A percentile compares a stretch with the other conserved stretches of the same genome.
Conservation (phyloP, 2,888 invertebrate species). For the Luperina testacea region DNA sequence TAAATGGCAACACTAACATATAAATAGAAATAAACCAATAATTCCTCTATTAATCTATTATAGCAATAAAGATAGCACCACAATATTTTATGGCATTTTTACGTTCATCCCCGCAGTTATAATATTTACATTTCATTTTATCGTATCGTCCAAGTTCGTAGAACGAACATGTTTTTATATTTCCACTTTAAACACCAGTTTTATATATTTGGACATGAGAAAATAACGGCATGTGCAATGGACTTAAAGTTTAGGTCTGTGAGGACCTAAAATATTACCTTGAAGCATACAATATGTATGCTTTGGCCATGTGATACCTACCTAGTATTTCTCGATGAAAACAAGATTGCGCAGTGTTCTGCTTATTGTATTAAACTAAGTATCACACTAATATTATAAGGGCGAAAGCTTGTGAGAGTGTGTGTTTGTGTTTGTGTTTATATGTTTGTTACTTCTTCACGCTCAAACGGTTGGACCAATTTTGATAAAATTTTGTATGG, state of each 20-base stretch:
- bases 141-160: slow-evolving; percentile 60
- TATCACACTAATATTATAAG: too few species aligned
- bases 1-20: slow-evolving; percentile 50
- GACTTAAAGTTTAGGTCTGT: slow-evolving; percentile 24
- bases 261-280: slow-evolving; percentile 37
- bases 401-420: too few species aligned
- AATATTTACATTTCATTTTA: slow-evolving; percentile 79
- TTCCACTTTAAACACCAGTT: slow-evolving; percentile 51
- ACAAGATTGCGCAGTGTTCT: not conserved
- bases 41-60: slow-evolving; percentile 74
- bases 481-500: too few species aligned
- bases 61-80: slow-evolving; percentile 75
- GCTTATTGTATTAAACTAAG: not conserved
- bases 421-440: too few species aligned
- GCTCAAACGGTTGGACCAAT: too few species aligned
- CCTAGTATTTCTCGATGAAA: not conserved
- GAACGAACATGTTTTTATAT: slow-evolving; percentile 59
- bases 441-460: too few species aligned
- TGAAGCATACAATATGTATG: not conserved
- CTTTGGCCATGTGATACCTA: not conserved
- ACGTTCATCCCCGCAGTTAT: slow-evolving; percentile 74
- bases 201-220: slow-evolving; percentile 51
- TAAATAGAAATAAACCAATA: slow-evolving; percentile 68
- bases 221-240: slow-evolving; percentile 37
- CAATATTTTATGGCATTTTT: slow-evolving; percentile 78